phyloP scores from a whole-genome alignment of 2,888 invertebrate species.

The Thymelicus acteon region DNA sequence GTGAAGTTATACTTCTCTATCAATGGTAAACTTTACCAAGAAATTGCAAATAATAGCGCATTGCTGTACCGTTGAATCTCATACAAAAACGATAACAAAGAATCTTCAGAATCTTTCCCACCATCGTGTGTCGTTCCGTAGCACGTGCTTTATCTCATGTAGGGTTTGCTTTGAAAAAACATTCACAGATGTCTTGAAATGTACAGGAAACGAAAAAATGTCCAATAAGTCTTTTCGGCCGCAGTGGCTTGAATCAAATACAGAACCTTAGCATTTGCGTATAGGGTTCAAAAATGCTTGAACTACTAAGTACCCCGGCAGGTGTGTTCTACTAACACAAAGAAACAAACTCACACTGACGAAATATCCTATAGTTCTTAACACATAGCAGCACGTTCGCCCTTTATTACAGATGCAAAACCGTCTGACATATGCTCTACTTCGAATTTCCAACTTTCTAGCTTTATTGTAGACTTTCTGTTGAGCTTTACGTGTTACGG shows the following conservation, averaged over 20 bases:
- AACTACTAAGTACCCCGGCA: slow-evolving; percentile 44
- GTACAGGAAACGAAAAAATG: slow-evolving; percentile 54
- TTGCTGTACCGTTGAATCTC: background rate
- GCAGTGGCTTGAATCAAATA: slow-evolving; percentile 57
- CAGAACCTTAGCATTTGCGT: slow-evolving; percentile 41
- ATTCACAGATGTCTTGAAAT: slow-evolving; percentile 63
- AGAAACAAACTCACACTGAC: slow-evolving; percentile 50
- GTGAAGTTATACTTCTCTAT: background rate
- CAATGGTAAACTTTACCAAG: background rate
- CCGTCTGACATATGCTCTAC: slow-evolving; percentile 59
- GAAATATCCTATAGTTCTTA: slow-evolving; percentile 42
- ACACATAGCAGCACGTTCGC: slow-evolving; percentile 60
- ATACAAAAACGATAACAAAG: background rate
- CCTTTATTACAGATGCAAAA: slow-evolving; percentile 59
- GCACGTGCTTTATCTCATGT: slow-evolving; percentile 67
- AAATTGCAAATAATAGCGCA: slow-evolving; percentile 9
- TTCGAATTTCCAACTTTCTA: slow-evolving; percentile 38
- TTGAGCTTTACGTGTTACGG: background rate
- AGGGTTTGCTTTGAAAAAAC: slow-evolving; percentile 55
- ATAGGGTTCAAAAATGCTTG: slow-evolving; percentile 12
- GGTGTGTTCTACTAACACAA: slow-evolving; percentile 52
- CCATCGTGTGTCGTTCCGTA: slow-evolving; percentile 39
- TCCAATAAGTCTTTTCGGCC: slow-evolving; percentile 52
- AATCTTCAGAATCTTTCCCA: slow-evolving; percentile 25
- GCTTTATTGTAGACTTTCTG: slow-evolving; percentile 23